Evolutionary conservation across 2,888 invertebrate genomes (phyloP).

Genomic region (Lymantria monacha): DNA sequence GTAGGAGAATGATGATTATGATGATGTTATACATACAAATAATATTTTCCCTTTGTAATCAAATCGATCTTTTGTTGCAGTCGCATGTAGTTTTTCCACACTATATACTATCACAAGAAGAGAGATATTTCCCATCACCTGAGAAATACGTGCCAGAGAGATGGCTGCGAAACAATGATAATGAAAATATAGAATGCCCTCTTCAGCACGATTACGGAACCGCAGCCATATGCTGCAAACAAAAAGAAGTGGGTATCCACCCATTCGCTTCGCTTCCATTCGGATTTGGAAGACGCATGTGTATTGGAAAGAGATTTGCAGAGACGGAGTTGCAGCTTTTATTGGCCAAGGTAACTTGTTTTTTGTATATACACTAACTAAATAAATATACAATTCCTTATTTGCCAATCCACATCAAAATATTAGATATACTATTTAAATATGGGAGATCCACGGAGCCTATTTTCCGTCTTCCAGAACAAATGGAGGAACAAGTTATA

Average conservation of each 20-base stretch:
- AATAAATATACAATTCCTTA: not conserved
- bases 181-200: slow-evolving; percentile 24
- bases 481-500: no score
- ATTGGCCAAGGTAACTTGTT: slow-evolving; percentile 85
- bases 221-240: slow-evolving; percentile 54
- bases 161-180: slow-evolving; percentile 84
- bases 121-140: slow-evolving; percentile 87
- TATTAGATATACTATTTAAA: not conserved
- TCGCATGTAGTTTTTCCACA: slow-evolving; percentile 91
- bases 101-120: slow-evolving; percentile 88
- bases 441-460: no score
- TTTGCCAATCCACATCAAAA: not conserved
- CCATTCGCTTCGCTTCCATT: slow-evolving; percentile 89
- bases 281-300: slow-evolving; percentile 89
- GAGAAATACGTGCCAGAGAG: slow-evolving; percentile 88
- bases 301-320: slow-evolving; percentile 90
- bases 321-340: slow-evolving; percentile 90
- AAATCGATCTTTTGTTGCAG: slow-evolving; percentile 73
- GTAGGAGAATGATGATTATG: no score
- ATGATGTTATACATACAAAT: no score
- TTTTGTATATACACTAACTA: no score
- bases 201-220: slow-evolving; percentile 21
- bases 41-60: no score
- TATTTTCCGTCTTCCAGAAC: no score
- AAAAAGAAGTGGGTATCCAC: slow-evolving; percentile 84